phyloP scores from a whole-genome alignment of 2,888 invertebrate genomes.

The Tanaodytes sp. region DNA sequence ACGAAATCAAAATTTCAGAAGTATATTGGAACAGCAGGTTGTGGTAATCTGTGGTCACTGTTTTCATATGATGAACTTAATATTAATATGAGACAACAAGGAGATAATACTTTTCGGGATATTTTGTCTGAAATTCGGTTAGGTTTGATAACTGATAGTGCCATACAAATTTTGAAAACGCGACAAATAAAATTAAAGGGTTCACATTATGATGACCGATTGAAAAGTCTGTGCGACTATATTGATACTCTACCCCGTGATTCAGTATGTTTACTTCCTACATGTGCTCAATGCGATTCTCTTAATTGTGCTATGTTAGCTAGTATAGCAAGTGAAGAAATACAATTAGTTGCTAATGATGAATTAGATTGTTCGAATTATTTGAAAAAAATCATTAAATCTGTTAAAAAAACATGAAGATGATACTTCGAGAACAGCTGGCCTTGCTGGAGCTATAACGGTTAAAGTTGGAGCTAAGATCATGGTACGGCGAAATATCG shows the following conservation, averaged over 20 bases:
- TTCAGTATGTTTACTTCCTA: background rate
- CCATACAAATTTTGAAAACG: constrained; percentile 21
- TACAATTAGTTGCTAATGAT: background rate
- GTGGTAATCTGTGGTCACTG: constrained; percentile 58
- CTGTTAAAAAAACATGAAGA: background rate
- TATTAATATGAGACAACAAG: constrained; percentile 60
- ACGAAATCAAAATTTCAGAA: too few species aligned
- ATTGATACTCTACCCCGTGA: background rate
- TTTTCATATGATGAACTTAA: constrained; percentile 61
- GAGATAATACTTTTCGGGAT: constrained; percentile 54
- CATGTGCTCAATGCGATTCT: background rate
- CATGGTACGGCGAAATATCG: constrained; percentile 60
- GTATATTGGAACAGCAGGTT: constrained; percentile 23
- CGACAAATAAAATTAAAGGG: constrained; percentile 8
- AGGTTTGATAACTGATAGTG: constrained; percentile 18
- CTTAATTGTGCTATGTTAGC: background rate
- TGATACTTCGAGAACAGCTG: background rate
- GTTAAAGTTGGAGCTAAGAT: background rate
- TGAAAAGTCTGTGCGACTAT: background rate
- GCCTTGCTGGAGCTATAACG: background rate
- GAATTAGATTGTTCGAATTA: background rate
- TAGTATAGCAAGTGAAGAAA: background rate
- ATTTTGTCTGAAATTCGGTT: constrained; percentile 53
- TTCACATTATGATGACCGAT: background rate
- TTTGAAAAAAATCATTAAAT: background rate